Conservation (phyloP, 2,113 vertebrate species). For the Nanorana parkeri region DNA sequence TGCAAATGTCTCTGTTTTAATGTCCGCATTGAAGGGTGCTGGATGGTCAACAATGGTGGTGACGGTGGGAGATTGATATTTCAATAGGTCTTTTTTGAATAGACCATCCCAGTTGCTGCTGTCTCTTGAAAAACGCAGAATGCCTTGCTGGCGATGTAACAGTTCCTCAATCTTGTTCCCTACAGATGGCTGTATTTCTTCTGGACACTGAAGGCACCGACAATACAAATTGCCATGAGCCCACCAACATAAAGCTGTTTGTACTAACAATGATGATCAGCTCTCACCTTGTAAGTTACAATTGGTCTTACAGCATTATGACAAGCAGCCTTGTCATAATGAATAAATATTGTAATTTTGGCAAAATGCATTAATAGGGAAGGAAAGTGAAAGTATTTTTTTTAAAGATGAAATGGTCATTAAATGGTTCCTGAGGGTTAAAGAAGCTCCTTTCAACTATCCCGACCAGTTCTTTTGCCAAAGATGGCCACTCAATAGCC, state of each 20-base stretch:
- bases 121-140: not conserved
- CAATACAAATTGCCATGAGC: not conserved
- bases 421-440: too few relatives aligned
- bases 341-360: too few relatives aligned
- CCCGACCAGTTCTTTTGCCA: too few relatives aligned
- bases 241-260: not conserved
- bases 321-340: too few relatives aligned
- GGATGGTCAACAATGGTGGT: not conserved
- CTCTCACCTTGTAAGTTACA: slow-evolving; percentile 14
- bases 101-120: too few relatives aligned
- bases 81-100: not conserved
- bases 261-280: not conserved
- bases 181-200: slow-evolving; percentile 19
- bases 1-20: too few relatives aligned
- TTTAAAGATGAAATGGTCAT: too few relatives aligned
- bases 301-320: not conserved
- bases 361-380: too few relatives aligned
- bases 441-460: too few relatives aligned
- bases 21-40: not conserved
- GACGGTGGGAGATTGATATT: not conserved
- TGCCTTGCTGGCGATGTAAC: not conserved
- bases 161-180: not conserved
- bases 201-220: not conserved
- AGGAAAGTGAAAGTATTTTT: too few relatives aligned
- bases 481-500: too few relatives aligned